Conservation (phyloP, 2,797 vertebrate species). For the Dromococcyx pavoninus region DNA sequence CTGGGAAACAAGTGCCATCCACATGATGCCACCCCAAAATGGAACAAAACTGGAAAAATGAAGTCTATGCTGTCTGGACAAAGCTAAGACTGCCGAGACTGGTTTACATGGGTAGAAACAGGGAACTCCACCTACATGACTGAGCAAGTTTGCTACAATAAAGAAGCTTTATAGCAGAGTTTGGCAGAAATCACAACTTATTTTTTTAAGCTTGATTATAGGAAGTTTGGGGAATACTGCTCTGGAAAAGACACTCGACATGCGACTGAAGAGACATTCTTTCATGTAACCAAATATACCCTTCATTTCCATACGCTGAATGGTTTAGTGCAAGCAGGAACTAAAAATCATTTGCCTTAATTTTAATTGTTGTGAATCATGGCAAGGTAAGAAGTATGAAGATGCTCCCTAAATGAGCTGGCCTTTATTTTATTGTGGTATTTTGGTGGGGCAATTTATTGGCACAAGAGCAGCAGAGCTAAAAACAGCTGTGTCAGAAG, state of each 20-base stretch:
- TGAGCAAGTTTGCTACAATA: not conserved
- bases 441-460: not conserved
- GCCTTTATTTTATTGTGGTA: not conserved
- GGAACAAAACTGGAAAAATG: conserved; percentile 10
- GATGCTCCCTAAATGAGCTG: not conserved
- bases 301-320: not conserved
- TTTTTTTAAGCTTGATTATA: not conserved
- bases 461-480: not conserved
- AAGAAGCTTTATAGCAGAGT: not conserved
- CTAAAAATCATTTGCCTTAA: not conserved
- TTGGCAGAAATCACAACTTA: not conserved
- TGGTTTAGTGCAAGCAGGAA: not conserved
- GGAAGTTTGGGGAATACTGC: not conserved
- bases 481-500: not conserved
- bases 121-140: not conserved
- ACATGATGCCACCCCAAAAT: not conserved
- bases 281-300: not conserved
- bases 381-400: not conserved
- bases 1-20: not conserved
- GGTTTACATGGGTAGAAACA: not conserved
- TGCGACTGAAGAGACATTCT: not conserved
- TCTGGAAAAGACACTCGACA: not conserved
- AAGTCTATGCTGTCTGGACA: not conserved
- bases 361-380: not conserved
- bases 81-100: not conserved